phyloP scores from a whole-genome alignment of 2,797 vertebrate genomes.

The Pipistrellus pipistrellus region DNA sequence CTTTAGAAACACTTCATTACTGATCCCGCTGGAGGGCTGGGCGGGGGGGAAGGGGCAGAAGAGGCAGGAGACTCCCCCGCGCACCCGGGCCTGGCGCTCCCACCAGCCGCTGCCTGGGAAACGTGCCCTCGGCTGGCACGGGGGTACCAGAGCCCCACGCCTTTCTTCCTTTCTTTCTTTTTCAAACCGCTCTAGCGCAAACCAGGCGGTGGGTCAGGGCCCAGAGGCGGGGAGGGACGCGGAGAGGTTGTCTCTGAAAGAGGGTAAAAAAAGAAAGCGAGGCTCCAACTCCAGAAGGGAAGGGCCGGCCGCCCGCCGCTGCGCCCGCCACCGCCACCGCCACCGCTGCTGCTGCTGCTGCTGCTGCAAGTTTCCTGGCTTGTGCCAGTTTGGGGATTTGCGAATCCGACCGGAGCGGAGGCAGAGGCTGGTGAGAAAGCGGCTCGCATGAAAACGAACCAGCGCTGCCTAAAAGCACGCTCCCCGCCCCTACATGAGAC shows the following conservation, averaged over 20 bases:
- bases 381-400: slow-evolving; percentile 78
- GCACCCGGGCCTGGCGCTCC: slow-evolving; percentile 29
- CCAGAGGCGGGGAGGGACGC: slow-evolving; percentile 66
- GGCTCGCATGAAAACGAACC: slow-evolving; percentile 73
- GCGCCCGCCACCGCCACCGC: too few species aligned
- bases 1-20: slow-evolving; percentile 39
- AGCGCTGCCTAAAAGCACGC: slow-evolving; percentile 64
- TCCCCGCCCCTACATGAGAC: slow-evolving; percentile 68
- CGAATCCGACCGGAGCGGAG: slow-evolving; percentile 72
- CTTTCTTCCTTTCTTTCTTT: slow-evolving; percentile 79
- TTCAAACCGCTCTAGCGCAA: slow-evolving; percentile 69
- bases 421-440: slow-evolving; percentile 52
- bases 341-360: too few species aligned
- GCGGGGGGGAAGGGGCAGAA: too few species aligned
- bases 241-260: slow-evolving; percentile 64
- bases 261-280: slow-evolving; percentile 33
- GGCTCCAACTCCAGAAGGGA: slow-evolving; percentile 54
- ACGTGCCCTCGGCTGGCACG: slow-evolving; percentile 74
- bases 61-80: neutral
- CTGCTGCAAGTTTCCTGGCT: slow-evolving; percentile 65
- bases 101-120: slow-evolving; percentile 66
- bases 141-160: slow-evolving; percentile 61
- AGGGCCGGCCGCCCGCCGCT: neutral
- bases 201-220: slow-evolving; percentile 81
- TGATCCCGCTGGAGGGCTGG: neutral